phyloP scores from a whole-genome alignment of 2,113 vertebrate genomes.

The Lampris megalopsis region DNA sequence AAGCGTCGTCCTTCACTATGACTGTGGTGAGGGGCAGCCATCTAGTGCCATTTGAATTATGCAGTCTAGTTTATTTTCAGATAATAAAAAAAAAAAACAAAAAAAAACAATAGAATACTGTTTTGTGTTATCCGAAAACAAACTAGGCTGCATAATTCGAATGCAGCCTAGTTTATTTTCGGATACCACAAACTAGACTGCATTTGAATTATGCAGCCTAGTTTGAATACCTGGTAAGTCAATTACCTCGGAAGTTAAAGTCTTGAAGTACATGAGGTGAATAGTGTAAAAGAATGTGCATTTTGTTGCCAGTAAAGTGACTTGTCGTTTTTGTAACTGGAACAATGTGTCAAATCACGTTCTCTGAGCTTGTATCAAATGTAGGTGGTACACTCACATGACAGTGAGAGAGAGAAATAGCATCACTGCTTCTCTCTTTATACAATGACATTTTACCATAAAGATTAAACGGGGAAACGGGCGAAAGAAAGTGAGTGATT shows the following conservation, averaged over 20 bases:
- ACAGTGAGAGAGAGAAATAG: constrained; percentile 20
- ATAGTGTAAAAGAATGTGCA: constrained; percentile 42
- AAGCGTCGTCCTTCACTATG: constrained; percentile 30
- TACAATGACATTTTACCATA: constrained; percentile 14
- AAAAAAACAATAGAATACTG: too few relatives aligned
- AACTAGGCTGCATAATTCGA: too few relatives aligned
- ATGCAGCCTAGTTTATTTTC: too few relatives aligned
- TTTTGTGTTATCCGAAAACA: too few relatives aligned
- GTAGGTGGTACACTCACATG: constrained; percentile 7
- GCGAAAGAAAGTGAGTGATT: constrained; percentile 19
- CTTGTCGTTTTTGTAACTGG: constrained; percentile 66
- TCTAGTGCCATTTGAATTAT: constrained; percentile 69
- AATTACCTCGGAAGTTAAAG: constrained; percentile 32
- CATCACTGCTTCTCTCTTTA: constrained; percentile 1
- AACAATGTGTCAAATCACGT: constrained; percentile 72
- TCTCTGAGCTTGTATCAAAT: constrained; percentile 66
- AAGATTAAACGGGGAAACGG: neutral
- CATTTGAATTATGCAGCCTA: constrained; percentile 46
- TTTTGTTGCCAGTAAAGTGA: constrained; percentile 52
- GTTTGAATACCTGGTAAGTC: constrained; percentile 7
- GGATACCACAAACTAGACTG: too few relatives aligned
- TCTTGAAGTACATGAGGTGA: constrained; percentile 53
- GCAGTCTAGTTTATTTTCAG: constrained; percentile 26
- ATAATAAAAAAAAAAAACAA: too few relatives aligned
- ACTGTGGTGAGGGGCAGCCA: constrained; percentile 61